phyloP scores from a whole-genome alignment of 1,140 invertebrate genomes.

The Dendrolimus punctatus region DNA sequence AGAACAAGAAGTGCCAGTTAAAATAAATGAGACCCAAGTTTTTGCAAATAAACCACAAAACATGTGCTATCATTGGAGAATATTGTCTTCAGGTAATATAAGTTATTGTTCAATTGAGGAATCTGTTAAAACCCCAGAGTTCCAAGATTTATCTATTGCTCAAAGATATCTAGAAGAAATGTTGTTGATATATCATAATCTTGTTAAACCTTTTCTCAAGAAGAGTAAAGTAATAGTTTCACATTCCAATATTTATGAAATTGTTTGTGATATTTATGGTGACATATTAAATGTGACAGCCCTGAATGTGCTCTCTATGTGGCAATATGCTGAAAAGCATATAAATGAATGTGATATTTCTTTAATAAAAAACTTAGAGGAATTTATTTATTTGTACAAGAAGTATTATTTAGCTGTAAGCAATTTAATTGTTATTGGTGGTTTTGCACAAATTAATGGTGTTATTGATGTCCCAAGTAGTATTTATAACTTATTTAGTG shows the following conservation, averaged over 20 bases:
- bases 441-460: conserved; percentile 78
- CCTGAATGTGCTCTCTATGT: conserved; percentile 77
- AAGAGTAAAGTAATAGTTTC: conserved; percentile 70
- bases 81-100: conserved; percentile 57
- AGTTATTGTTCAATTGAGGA: conserved; percentile 61
- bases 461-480: conserved; percentile 74
- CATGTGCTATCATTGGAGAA: conserved; percentile 61
- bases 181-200: conserved; percentile 74
- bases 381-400: conserved; percentile 81
- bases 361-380: conserved; percentile 80
- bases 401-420: conserved; percentile 82
- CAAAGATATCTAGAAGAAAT: conserved; percentile 81
- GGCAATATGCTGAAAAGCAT: conserved; percentile 76
- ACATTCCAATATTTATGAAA: conserved; percentile 76
- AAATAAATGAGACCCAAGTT: conserved; percentile 34
- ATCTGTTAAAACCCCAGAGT: conserved; percentile 59
- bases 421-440: conserved; percentile 82
- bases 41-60: conserved; percentile 45
- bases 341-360: conserved; percentile 77
- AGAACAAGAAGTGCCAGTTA: conserved; percentile 23
- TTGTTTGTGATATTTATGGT: conserved; percentile 76
- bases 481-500: conserved; percentile 74
- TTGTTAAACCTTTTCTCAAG: conserved; percentile 77
- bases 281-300: conserved; percentile 81
- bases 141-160: conserved; percentile 75